phyloP scores from a whole-genome alignment of 1,140 invertebrate genomes.

The Lordiphosa collinella region DNA sequence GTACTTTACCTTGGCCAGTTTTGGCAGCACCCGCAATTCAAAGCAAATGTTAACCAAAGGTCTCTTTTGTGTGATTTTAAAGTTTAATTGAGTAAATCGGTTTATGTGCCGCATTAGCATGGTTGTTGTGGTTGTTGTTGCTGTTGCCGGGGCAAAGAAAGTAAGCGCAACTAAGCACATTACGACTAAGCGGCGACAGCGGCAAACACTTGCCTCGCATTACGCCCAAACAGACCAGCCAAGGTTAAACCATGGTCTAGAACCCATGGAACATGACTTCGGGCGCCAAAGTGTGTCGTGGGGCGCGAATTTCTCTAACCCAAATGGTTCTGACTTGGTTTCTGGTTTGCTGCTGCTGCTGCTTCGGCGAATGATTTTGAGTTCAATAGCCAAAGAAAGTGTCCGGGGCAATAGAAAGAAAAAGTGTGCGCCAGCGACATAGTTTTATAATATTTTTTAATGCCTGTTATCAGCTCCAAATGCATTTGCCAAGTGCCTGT shows the following conservation, averaged over 20 bases:
- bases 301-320: conserved; percentile 75
- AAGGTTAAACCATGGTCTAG: conserved; percentile 66
- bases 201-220: conserved; percentile 66
- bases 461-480: conserved; percentile 48
- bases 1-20: conserved; percentile 30
- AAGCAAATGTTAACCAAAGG: conserved; percentile 23
- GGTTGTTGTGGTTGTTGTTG: conserved; percentile 36
- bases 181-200: conserved; percentile 35
- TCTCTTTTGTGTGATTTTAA: conserved; percentile 49
- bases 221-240: conserved; percentile 59
- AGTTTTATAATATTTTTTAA: conserved; percentile 39
- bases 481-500: conserved; percentile 42
- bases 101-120: conserved; percentile 66
- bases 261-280: conserved; percentile 30
- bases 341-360: conserved; percentile 50
- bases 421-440: conserved; percentile 61
- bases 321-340: conserved; percentile 36
- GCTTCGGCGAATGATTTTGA: conserved; percentile 56
- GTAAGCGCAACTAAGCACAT: conserved; percentile 76
- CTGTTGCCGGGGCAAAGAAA: conserved; percentile 51
- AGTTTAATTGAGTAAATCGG: conserved; percentile 74
- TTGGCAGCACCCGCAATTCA: conserved; percentile 30
- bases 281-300: conserved; percentile 56
- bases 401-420: conserved; percentile 63
- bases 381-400: conserved; percentile 76